Evolutionary conservation across 2,113 vertebrate genomes (phyloP).

Genomic region (Baryphthengus martii): DNA sequence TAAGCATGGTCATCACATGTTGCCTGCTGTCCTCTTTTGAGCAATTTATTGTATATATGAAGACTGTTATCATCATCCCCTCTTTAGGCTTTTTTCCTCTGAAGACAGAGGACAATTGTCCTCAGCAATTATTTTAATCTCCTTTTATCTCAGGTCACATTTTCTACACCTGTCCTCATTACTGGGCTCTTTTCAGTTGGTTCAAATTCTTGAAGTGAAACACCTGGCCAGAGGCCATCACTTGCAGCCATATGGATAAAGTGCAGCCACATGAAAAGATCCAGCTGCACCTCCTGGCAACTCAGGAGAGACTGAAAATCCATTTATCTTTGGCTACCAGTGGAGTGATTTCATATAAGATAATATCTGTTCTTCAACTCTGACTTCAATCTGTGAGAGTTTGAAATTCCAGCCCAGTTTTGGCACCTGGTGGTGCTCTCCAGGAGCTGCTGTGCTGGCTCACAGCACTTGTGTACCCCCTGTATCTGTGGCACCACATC

Average conservation of each 20-base stretch:
- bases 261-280: background rate
- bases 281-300: background rate
- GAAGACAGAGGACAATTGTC: background rate
- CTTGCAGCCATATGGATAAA: background rate
- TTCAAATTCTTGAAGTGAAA: background rate
- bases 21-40: background rate
- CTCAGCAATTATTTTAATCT: background rate
- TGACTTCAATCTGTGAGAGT: background rate
- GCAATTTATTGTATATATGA: background rate
- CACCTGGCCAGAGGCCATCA: background rate
- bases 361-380: background rate
- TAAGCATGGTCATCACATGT: no score
- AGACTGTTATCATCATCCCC: background rate
- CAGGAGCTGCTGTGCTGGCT: background rate
- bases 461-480: accelerated
- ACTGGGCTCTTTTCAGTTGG: background rate
- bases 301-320: background rate
- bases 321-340: background rate
- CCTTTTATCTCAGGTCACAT: background rate
- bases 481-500: background rate
- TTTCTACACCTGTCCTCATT: background rate
- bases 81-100: background rate
- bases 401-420: background rate
- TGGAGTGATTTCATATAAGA: background rate
- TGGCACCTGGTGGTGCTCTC: no score